phyloP scores from a whole-genome alignment of 2,888 invertebrate species.

The Hyppa rectilinea region DNA sequence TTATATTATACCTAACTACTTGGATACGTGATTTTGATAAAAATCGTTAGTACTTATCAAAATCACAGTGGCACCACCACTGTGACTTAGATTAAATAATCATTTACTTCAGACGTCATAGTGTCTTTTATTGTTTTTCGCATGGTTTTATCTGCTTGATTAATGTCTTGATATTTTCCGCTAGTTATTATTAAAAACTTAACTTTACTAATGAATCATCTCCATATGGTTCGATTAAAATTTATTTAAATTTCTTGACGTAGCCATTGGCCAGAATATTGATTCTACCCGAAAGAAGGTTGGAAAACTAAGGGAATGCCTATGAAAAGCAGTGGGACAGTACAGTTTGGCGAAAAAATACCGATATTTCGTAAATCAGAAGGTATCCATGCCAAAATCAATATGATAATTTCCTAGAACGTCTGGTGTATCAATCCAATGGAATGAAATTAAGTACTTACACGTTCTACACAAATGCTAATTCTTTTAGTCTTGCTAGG shows the following conservation, averaged over 20 bases:
- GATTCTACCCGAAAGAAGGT: not conserved
- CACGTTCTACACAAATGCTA: not conserved
- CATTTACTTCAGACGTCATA: conserved; percentile 30
- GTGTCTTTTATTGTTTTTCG: conserved; percentile 9
- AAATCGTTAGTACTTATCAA: not conserved
- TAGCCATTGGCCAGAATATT: too few relatives aligned
- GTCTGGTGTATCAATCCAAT: too few relatives aligned
- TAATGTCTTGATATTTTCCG: not conserved
- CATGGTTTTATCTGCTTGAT: conserved; percentile 14
- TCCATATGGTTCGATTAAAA: not conserved
- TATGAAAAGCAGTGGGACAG: too few relatives aligned
- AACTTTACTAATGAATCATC: not conserved
- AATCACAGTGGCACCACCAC: conserved; percentile 10
- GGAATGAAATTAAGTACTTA: not conserved
- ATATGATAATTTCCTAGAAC: not conserved
- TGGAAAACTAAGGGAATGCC: too few relatives aligned
- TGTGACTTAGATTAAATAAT: conserved; percentile 26
- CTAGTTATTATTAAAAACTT: not conserved
- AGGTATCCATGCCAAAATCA: not conserved
- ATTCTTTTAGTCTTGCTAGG: too few relatives aligned
- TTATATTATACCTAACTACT: not conserved
- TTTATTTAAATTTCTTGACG: too few relatives aligned
- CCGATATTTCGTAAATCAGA: not conserved
- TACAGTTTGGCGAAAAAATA: not conserved
- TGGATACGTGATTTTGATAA: not conserved